These are phyloP conservation scores for Hirtodrosophila trivittata DNA, from an alignment of 2,888 invertebrate genomes.

Conservation along the genomic window DNA sequence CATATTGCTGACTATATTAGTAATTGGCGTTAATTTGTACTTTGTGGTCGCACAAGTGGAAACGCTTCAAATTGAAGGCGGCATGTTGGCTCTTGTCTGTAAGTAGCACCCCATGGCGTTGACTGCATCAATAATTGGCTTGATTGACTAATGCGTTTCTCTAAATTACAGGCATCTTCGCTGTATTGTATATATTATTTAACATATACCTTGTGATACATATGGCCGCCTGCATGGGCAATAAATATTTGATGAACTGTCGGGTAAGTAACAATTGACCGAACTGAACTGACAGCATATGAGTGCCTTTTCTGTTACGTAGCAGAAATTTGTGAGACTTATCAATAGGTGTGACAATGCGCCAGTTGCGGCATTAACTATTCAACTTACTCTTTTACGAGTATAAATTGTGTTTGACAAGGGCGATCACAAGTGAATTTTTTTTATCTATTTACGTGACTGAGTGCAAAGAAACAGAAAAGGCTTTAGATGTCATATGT, in stretches of 20 bases:
- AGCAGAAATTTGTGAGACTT: conserved; percentile 21
- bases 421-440: conserved; percentile 24
- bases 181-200: conserved; percentile 88
- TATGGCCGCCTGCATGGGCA: conserved; percentile 88
- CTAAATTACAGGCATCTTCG: conserved; percentile 84
- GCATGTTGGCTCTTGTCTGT: conserved; percentile 84
- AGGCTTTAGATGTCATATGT: conserved; percentile 36
- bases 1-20: conserved; percentile 87
- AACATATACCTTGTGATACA: conserved; percentile 90
- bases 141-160: conserved; percentile 5
- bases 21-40: conserved; percentile 91
- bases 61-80: conserved; percentile 83
- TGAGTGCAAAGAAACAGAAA: conserved; percentile 21
- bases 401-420: conserved; percentile 30
- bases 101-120: conserved; percentile 39
- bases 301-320: conserved; percentile 1
- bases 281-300: too few species aligned
- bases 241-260: conserved; percentile 85
- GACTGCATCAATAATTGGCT: too few species aligned
- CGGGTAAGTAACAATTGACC: conserved; percentile 84
- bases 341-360: conserved; percentile 41
- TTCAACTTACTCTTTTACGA: conserved; percentile 31
- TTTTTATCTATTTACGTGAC: conserved; percentile 73
- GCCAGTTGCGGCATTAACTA: conserved; percentile 22
- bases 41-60: conserved; percentile 88